phyloP scores from a whole-genome alignment of 1,140 invertebrate species.

The Drosophila sp. region DNA sequence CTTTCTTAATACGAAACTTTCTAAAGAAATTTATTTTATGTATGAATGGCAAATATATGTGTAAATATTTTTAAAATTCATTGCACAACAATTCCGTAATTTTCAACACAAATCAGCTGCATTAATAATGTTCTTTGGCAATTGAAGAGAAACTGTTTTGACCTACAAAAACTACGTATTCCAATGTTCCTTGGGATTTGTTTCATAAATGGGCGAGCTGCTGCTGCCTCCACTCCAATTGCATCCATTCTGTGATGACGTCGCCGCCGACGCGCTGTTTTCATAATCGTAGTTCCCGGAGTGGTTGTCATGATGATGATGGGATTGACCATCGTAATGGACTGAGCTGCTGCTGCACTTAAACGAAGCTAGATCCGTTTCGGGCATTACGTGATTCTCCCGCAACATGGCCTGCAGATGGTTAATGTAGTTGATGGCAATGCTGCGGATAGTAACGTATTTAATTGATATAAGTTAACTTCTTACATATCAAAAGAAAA shows the following conservation, averaged over 20 bases:
- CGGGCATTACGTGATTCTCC: slow-evolving; percentile 50
- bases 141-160: slow-evolving; percentile 8
- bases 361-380: slow-evolving; percentile 49
- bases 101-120: slow-evolving; percentile 18
- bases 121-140: slow-evolving; percentile 36
- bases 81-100: neutral
- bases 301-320: slow-evolving; percentile 10
- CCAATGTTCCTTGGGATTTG: slow-evolving; percentile 66
- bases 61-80: neutral
- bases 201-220: slow-evolving; percentile 62
- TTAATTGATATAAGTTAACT: neutral
- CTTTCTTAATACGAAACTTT: too few relatives aligned
- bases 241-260: slow-evolving; percentile 64
- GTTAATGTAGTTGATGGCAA: slow-evolving; percentile 92
- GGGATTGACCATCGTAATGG: slow-evolving; percentile 39
- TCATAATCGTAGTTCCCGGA: slow-evolving; percentile 39
- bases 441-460: slow-evolving; percentile 84
- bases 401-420: slow-evolving; percentile 87
- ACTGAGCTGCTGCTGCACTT: slow-evolving; percentile 34
- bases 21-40: too few relatives aligned
- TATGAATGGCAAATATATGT: neutral
- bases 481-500: too few relatives aligned
- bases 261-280: slow-evolving; percentile 41
- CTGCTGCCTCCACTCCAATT: slow-evolving; percentile 72
- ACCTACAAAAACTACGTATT: slow-evolving; percentile 48